Evolutionary conservation across 2,113 vertebrate species (phyloP).

Genomic region (Pygoscelis antarcticus): DNA sequence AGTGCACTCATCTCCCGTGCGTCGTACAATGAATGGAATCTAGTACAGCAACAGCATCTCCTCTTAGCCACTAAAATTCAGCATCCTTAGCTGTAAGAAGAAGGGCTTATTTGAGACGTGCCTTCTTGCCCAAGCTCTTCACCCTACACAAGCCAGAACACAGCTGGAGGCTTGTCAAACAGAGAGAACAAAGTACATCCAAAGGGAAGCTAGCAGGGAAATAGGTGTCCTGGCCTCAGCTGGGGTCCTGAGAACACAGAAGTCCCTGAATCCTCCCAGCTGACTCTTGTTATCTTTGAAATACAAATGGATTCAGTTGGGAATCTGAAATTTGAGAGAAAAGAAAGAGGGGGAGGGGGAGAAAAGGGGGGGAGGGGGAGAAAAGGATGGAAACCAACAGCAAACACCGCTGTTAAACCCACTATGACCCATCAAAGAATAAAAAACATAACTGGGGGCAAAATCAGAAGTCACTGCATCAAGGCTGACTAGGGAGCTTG

Average conservation of each 20-base stretch:
- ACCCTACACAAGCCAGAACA: background rate
- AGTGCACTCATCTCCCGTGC: background rate
- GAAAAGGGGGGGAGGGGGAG: too few species aligned
- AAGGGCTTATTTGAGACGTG: background rate
- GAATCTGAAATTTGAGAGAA: too few species aligned
- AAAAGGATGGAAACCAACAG: background rate
- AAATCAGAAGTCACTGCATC: background rate
- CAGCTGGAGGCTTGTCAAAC: background rate
- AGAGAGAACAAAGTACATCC: background rate
- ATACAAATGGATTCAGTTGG: background rate
- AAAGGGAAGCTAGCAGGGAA: background rate
- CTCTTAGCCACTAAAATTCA: background rate
- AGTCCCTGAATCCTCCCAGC: background rate
- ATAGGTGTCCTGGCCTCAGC: background rate
- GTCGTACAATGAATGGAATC: background rate
- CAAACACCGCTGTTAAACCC: background rate
- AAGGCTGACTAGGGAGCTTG: background rate
- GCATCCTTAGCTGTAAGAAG: background rate
- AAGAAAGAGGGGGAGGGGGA: too few species aligned
- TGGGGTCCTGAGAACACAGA: background rate
- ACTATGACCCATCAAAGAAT: background rate
- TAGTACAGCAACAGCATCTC: background rate
- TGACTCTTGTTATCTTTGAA: background rate
- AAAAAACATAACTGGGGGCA: background rate
- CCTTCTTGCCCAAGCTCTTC: background rate